Evolutionary conservation across 37 sponge, comb jelly and placozoan species (phyloP).

Genomic region (Crambe crambe): DNA sequence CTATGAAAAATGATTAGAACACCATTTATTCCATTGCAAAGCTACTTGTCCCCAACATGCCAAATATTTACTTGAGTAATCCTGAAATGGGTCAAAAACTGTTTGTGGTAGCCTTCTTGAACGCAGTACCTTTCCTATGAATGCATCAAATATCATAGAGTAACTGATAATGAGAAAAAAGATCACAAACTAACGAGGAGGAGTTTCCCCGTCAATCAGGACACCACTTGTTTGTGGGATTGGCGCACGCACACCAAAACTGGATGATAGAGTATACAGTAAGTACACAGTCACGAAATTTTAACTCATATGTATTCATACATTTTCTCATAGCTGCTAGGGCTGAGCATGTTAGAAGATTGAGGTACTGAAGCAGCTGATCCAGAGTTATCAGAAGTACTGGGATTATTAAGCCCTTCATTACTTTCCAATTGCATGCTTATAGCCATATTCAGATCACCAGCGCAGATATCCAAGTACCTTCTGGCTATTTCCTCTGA

Average conservation of each 20-base stretch:
- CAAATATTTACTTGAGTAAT: conserved; percentile 32
- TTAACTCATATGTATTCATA: background rate
- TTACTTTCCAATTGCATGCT: conserved; percentile 70
- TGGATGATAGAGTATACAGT: background rate
- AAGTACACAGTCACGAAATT: background rate
- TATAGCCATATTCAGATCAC: conserved; percentile 76
- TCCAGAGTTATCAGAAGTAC: background rate
- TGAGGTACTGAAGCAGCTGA: background rate
- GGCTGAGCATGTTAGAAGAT: background rate
- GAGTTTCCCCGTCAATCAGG: conserved; percentile 60
- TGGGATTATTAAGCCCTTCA: background rate
- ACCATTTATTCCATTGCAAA: background rate
- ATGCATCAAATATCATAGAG: background rate
- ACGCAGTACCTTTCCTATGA: conserved; percentile 24
- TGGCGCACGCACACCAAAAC: conserved; percentile 61
- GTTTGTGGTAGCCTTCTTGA: conserved; percentile 55
- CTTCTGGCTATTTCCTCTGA: conserved; percentile 47
- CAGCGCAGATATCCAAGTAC: conserved; percentile 65
- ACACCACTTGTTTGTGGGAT: conserved; percentile 74
- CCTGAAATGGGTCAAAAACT: conserved; percentile 72
- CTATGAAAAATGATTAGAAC: background rate
- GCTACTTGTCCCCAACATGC: background rate
- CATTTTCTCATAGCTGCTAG: conserved; percentile 22
- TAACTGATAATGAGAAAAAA: background rate
- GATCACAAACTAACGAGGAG: conserved; percentile 6